A percentile compares a stretch with the other conserved stretches of the same genome.
Evolutionary conservation across 1,140 invertebrate species (phyloP).

Genomic region (Meloidogyne floridensis): DNA sequence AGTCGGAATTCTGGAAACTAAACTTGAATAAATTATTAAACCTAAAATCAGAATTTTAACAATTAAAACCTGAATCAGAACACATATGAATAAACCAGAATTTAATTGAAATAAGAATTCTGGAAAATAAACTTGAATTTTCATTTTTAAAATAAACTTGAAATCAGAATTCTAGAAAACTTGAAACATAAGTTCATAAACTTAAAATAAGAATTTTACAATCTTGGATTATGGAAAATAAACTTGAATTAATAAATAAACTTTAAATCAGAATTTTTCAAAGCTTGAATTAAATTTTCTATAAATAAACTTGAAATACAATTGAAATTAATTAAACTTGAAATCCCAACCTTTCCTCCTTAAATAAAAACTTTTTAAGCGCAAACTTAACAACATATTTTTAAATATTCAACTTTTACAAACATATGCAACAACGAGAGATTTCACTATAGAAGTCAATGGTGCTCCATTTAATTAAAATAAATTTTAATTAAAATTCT

Average conservation of each 20-base stretch:
- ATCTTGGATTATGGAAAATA: too few species aligned
- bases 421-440: constrained; percentile 61
- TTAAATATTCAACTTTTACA: constrained; percentile 62
- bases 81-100: too few species aligned
- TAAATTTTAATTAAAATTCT: not conserved
- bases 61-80: too few species aligned
- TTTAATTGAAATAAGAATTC: too few species aligned
- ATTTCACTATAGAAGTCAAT: constrained; percentile 62
- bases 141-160: not conserved
- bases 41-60: not conserved
- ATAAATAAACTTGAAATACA: too few species aligned
- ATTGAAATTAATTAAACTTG: not conserved
- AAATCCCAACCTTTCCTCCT: not conserved
- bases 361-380: constrained; percentile 36
- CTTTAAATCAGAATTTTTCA: not conserved
- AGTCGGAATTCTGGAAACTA: too few species aligned
- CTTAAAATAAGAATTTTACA: too few species aligned
- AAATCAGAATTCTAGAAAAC: not conserved
- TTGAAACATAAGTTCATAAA: too few species aligned
- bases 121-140: too few species aligned
- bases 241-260: not conserved
- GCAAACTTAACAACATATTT: constrained; percentile 59
- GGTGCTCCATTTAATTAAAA: constrained; percentile 22
- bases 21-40: too few species aligned
- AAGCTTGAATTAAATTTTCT: too few species aligned